A percentile compares a stretch with the other conserved stretches of the same genome.
Evolutionary conservation across 2,888 invertebrate species (phyloP).

Genomic region (Spilarctia lutea): DNA sequence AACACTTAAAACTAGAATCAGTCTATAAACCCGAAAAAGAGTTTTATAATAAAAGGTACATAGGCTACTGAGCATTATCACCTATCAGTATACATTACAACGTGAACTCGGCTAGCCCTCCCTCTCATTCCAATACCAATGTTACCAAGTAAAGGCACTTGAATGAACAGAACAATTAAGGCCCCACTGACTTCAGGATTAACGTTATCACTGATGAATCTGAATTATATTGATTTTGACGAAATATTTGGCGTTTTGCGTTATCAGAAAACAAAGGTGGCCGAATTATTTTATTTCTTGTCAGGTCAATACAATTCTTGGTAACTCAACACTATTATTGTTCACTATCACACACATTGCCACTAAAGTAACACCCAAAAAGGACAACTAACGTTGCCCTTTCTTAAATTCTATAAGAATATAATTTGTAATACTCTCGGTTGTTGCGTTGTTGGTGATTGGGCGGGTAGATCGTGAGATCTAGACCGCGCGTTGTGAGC

Average conservation of each 20-base stretch:
- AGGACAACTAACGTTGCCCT: slow-evolving; percentile 68
- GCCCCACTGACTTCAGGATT: not conserved
- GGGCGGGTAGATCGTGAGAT: slow-evolving; percentile 74
- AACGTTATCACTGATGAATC: not conserved
- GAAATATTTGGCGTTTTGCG: not conserved
- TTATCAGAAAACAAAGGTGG: not conserved
- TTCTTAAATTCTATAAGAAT: slow-evolving; percentile 79
- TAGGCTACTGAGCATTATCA: slow-evolving; percentile 73
- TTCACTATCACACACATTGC: slow-evolving; percentile 44
- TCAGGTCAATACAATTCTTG: slow-evolving; percentile 56
- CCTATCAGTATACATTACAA: slow-evolving; percentile 52
- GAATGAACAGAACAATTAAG: slow-evolving; percentile 20
- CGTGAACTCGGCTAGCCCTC: slow-evolving; percentile 29
- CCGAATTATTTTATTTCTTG: not conserved
- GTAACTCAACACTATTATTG: slow-evolving; percentile 65
- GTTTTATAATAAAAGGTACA: slow-evolving; percentile 65
- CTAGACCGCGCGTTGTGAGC: slow-evolving; percentile 69
- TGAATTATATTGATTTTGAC: not conserved
- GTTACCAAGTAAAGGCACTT: slow-evolving; percentile 50
- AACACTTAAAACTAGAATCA: slow-evolving; percentile 83
- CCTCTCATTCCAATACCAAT: slow-evolving; percentile 23
- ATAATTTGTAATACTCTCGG: slow-evolving; percentile 83
- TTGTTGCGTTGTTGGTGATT: slow-evolving; percentile 61
- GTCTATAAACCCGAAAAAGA: slow-evolving; percentile 82
- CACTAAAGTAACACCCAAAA: slow-evolving; percentile 44